A percentile compares a stretch with the other conserved stretches of the same genome.
Evolutionary conservation across 2,113 vertebrate genomes (phyloP).

Genomic region (Alethe castanea): DNA sequence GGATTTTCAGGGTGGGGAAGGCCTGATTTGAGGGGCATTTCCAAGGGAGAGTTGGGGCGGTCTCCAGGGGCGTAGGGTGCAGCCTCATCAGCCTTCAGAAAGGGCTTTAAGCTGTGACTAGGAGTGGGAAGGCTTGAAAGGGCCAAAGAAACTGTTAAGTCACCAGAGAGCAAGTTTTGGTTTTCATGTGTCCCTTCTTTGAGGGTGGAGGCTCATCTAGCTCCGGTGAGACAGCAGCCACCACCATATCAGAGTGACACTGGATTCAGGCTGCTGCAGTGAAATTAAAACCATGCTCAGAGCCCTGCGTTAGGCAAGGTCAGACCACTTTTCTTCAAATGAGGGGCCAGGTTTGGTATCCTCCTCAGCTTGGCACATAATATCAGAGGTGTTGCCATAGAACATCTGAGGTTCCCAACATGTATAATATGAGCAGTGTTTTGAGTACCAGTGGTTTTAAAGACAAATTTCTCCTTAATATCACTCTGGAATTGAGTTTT

Average conservation of each 20-base stretch:
- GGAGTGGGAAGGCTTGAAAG: neutral
- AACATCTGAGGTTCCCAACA: neutral
- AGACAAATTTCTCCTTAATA: slow-evolving; percentile 11
- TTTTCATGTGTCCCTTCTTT: neutral
- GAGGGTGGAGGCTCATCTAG: neutral
- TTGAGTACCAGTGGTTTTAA: neutral
- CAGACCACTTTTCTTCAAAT: neutral
- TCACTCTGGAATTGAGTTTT: slow-evolving; percentile 40
- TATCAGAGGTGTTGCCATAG: neutral
- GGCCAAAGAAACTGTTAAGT: accelerated
- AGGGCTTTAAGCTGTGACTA: neutral
- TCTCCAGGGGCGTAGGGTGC: neutral
- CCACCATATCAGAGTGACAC: neutral
- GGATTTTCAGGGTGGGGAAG: neutral
- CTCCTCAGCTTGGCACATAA: neutral
- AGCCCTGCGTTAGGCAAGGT: accelerated
- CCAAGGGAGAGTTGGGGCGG: neutral
- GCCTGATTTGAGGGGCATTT: neutral
- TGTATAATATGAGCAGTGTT: neutral
- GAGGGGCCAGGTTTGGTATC: neutral
- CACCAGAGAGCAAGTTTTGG: neutral
- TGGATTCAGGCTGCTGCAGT: neutral
- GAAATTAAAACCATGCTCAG: neutral
- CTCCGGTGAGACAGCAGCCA: neutral
- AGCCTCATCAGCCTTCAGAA: accelerated